A percentile compares a stretch with the other conserved stretches of the same genome.
Conservation (phyloP, 2,797 vertebrate species). For the Danio choprae region DNA sequence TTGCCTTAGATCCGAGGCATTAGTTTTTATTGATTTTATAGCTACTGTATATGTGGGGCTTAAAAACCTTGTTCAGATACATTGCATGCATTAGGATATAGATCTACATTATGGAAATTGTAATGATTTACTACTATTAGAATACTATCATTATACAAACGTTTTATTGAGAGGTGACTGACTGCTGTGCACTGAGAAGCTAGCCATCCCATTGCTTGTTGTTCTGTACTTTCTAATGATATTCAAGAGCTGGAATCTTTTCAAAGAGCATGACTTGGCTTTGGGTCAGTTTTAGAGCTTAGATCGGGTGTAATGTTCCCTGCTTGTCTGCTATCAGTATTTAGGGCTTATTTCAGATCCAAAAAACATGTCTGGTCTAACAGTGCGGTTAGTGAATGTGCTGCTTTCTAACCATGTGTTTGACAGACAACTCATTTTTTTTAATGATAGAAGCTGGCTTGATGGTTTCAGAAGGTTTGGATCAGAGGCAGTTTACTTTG, state of each 20-base stretch:
- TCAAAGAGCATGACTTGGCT: slow-evolving; percentile 16
- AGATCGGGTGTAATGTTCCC: not conserved
- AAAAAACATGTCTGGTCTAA: not conserved
- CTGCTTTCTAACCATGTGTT: slow-evolving; percentile 27
- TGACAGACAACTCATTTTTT: slow-evolving; percentile 1
- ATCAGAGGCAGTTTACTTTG: slow-evolving; percentile 37
- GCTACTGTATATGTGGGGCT: not conserved
- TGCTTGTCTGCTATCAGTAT: not conserved
- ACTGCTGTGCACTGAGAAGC: not conserved
- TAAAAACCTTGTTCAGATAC: too few species aligned
- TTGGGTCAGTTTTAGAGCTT: slow-evolving; percentile 10
- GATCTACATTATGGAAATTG: not conserved
- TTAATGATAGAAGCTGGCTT: slow-evolving; percentile 34
- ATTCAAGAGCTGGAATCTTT: slow-evolving; percentile 14
- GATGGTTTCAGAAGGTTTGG: slow-evolving; percentile 44
- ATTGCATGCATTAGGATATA: not conserved
- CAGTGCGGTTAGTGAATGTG: not conserved
- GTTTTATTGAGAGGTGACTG: not conserved
- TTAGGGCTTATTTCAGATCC: not conserved
- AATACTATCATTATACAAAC: not conserved
- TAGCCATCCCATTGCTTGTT: not conserved
- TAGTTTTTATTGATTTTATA: slow-evolving; percentile 6
- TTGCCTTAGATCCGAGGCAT: not conserved
- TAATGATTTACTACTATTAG: not conserved
- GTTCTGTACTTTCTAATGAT: not conserved